Evolutionary conservation across 2,113 vertebrate species (phyloP).

Genomic region (Chaetops frenatus): DNA sequence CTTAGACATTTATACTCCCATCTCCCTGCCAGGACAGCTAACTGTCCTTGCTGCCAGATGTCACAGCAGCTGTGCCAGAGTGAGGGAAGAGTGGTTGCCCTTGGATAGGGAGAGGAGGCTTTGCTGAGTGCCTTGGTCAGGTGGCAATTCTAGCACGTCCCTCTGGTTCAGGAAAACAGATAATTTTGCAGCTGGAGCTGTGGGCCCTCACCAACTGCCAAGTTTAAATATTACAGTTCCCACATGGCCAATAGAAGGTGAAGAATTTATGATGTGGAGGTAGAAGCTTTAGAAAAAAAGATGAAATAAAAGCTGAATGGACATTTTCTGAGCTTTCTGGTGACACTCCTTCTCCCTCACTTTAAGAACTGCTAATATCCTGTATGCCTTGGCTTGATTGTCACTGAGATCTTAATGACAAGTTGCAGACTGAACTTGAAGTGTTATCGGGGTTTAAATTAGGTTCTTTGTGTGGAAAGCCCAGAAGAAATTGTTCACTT

Average conservation of each 20-base stretch:
- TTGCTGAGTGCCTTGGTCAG: not conserved
- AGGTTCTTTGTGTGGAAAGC: not conserved
- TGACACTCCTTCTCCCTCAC: not conserved
- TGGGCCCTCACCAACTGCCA: not conserved
- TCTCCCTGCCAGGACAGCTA: not conserved
- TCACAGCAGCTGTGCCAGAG: fast-evolving
- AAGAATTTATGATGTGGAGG: not conserved
- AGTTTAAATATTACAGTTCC: not conserved
- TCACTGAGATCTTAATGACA: not conserved
- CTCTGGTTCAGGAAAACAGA: not conserved
- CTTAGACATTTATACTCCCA: not conserved
- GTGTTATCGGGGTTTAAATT: slow-evolving; percentile 27
- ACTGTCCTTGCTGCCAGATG: not conserved
- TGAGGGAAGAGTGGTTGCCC: not conserved
- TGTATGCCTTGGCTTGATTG: not conserved
- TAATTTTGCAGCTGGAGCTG: not conserved
- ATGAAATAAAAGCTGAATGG: not conserved
- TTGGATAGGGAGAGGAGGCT: not conserved
- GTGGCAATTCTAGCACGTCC: not conserved
- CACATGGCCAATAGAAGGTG: not conserved
- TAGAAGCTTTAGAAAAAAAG: not conserved
- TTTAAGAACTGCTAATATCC: not conserved
- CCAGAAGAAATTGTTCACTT: not conserved
- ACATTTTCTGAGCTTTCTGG: not conserved
- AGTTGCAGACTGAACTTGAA: not conserved